Evolutionary conservation across 2,888 invertebrate species (phyloP), one percentile per base, ranked within the genome.

Genomic region (Ctena decussata): DNA sequence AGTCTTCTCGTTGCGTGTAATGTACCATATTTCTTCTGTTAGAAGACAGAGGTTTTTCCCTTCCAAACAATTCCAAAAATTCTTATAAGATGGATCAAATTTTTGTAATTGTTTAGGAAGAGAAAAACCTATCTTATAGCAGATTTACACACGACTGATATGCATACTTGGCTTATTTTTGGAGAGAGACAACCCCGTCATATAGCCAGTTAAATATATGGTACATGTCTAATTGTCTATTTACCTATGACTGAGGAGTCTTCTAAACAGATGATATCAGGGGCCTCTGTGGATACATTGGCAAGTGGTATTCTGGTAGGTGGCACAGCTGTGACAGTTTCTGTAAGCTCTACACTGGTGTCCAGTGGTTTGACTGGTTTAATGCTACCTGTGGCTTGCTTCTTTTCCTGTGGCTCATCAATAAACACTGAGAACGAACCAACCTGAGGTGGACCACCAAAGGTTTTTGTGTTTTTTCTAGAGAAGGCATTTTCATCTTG

Each of bases 401-500:
- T 57, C 37, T 76, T 46, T 27, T 57, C 37, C 21, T 60, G 49
- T 12, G 80, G 78, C 12, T 89, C 89, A 84, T 93, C 92, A 41
- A 92, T 91, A 91, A 89, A 92, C 53, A 93, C 92, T 12, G 91
- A 83, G 74, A 93, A 93, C 39, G 88, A 81, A 60, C 89, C 87
- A 0, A 37, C 35, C 8, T 82, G 82, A 37, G 86, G 81, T 39
- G 85, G 85, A 24, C 82, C 89, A 72, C 88, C 86, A 46, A 90
- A 85, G 49, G 90, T 85, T 30, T 89, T 86, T 37, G 75, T 79
- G 60, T 86, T 88, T 80, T 90, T 92, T 32, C 85, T 76, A 18
- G 71, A 73, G 6, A 83, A 70, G 11, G 89, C 90, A 90, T 93
- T 93, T 85, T 93, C 92, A 91, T 91, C 93, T 84, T 92, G 92